phyloP scores from a whole-genome alignment of 2,888 invertebrate species.

The Byasa hedistus region DNA sequence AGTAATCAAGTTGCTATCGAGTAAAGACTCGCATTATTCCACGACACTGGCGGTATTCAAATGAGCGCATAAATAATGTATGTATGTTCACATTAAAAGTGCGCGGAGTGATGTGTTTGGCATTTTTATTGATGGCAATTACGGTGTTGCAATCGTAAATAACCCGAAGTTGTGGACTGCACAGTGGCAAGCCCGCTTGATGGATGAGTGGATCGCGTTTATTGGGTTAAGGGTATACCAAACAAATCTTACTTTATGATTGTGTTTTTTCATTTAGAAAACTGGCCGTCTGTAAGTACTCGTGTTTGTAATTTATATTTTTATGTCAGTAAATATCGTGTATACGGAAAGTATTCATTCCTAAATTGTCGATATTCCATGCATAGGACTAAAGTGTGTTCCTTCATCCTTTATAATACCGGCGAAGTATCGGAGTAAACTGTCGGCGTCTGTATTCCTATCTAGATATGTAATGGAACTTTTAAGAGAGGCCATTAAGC shows the following conservation, averaged over 20 bases:
- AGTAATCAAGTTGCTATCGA: slow-evolving; percentile 22
- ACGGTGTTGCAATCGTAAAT: slow-evolving; percentile 39
- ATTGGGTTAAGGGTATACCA: slow-evolving; percentile 21
- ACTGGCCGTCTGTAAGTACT: too few species aligned
- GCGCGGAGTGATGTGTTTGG: slow-evolving; percentile 40
- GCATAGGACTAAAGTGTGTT: too few species aligned
- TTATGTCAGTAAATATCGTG: too few species aligned
- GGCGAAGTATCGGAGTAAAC: too few species aligned
- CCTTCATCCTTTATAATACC: too few species aligned
- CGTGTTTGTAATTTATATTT: too few species aligned
- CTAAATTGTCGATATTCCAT: too few species aligned
- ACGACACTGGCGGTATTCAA: slow-evolving; percentile 24
- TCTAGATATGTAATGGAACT: too few species aligned
- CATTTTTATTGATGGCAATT: slow-evolving; percentile 43
- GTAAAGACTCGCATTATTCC: slow-evolving; percentile 26
- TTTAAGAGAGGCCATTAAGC: too few species aligned
- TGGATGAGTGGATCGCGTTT: slow-evolving; percentile 12
- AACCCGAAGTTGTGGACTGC: slow-evolving; percentile 24
- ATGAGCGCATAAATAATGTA: slow-evolving; percentile 40
- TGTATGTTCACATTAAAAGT: slow-evolving; percentile 39
- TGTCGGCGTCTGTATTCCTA: too few species aligned
- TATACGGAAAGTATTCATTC: too few species aligned
- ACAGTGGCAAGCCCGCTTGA: slow-evolving; percentile 17
- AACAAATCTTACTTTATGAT: slow-evolving; percentile 9
- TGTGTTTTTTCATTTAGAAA: not conserved